Evolutionary conservation across 2,797 vertebrate species (phyloP).

Genomic region (Netta rufina): DNA sequence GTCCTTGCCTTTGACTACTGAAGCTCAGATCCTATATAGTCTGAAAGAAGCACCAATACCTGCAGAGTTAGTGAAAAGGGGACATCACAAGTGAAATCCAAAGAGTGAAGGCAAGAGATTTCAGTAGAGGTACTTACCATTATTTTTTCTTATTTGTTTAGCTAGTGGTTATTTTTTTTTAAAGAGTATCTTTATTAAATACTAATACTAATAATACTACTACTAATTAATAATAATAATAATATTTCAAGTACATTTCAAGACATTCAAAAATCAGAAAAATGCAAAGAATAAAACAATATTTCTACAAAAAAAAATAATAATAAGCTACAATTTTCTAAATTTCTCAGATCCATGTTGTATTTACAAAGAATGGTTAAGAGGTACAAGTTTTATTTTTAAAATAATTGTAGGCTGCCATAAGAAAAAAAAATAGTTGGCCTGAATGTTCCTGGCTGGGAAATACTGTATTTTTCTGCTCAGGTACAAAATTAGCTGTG

Average conservation of each 20-base stretch:
- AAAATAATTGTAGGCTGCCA: neutral
- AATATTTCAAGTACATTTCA: neutral
- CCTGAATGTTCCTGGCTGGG: slow-evolving; percentile 27
- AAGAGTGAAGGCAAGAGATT: neutral
- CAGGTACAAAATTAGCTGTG: slow-evolving; percentile 7
- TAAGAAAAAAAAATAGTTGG: neutral
- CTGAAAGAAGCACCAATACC: neutral
- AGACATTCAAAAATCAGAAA: neutral
- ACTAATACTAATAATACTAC: too few relatives aligned
- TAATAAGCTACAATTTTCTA: neutral
- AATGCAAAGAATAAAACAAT: neutral
- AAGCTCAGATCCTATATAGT: neutral
- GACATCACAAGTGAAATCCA: neutral
- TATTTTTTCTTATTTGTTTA: neutral
- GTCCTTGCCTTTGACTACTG: neutral
- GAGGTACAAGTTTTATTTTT: slow-evolving; percentile 22
- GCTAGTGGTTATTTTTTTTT: neutral
- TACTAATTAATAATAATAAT: too few relatives aligned
- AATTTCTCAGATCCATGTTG: neutral
- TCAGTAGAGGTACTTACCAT: neutral
- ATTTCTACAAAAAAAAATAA: neutral
- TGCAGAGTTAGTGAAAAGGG: neutral
- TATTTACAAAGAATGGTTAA: neutral
- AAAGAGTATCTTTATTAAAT: neutral
- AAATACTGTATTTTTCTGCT: slow-evolving; percentile 48